Conservation (phyloP, 2,113 vertebrate genomes). For the Aplodontia rufa region DNA sequence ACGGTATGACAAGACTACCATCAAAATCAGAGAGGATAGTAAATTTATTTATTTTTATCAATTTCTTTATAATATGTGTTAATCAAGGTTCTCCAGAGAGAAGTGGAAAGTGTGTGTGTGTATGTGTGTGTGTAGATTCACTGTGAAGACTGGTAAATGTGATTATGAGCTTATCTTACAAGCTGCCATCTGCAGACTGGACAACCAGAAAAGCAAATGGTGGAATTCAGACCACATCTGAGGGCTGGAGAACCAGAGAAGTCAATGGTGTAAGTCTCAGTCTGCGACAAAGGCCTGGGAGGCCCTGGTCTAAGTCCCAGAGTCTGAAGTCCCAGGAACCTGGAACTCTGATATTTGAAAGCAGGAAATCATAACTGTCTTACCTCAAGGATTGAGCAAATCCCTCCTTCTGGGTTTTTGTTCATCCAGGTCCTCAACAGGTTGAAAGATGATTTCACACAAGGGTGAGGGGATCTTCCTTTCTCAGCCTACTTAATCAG, state of each 20-base stretch:
- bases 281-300: not conserved
- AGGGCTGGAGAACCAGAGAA: not conserved
- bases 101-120: too few species aligned
- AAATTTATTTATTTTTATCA: slow-evolving; percentile 53
- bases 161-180: too few species aligned
- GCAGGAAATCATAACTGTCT: not conserved
- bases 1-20: slow-evolving; percentile 16
- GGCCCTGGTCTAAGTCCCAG: not conserved
- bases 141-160: too few species aligned
- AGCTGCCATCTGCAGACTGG: too few species aligned
- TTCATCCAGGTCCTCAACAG: not conserved
- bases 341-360: not conserved
- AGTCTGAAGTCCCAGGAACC: not conserved
- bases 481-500: not conserved
- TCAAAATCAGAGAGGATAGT: not conserved
- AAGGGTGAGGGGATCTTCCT: not conserved
- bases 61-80: not conserved
- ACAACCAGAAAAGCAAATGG: not conserved
- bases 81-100: not conserved
- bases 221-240: too few species aligned
- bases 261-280: fast-evolving
- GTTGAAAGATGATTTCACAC: not conserved
- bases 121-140: not conserved
- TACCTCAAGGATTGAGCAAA: not conserved
- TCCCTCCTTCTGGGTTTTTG: not conserved